Base-by-base conservation (phyloP, 2,888 invertebrate species). In the Papilio demoleus region DNA sequence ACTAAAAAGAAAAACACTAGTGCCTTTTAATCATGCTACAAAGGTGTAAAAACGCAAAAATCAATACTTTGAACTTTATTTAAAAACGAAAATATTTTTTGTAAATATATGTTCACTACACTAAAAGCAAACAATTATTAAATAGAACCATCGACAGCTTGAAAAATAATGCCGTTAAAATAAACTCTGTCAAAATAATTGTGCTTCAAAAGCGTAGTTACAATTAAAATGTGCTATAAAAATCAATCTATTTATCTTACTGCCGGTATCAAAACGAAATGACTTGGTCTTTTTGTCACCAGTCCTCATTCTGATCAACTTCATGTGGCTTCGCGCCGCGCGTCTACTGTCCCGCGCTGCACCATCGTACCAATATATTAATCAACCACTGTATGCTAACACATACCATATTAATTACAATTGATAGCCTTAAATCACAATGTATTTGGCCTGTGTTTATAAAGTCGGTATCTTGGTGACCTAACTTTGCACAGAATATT, bases 291-390 rank as follows among this genome's bases (percentile, higher is more conserved):
- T 92, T 92, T 92, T 93, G 88, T 93, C 92, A 77, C 92, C 79
- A 71, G 91, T 93, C 92, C 94, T 93, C 90, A 94, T 94, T 88
- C 94, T 92, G 90, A 94, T 94, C 86, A 94, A 88, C 94, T 94
- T 89, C 94, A 93, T 92, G 89, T 93, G 90, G 93, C 94, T 94
- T 85, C 94, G 93, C 84, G 90, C 89, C 77, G 88, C 79, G 77
- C 92, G 89, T 79, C 83, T 90, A 85, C 77, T 86, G 83, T 87
- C 87, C 83, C 82, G 83, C 75, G 85, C 92, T 92, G 92, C 79
- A 85, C 80, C 84, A 87, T 80, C 87, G 79, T 82, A 68, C 74
- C 76, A 69, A 73, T 17, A 56, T 56, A 31, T 56, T 77, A 79
- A 77, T 75, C 75, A 75, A 75, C 73, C 75, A 71, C 34, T 65